Percentiles rank a stretch among this genome's conserved stretches.
Evolutionary conservation across 2,888 invertebrate genomes (phyloP).

Genomic region (Saturnia pavonia): DNA sequence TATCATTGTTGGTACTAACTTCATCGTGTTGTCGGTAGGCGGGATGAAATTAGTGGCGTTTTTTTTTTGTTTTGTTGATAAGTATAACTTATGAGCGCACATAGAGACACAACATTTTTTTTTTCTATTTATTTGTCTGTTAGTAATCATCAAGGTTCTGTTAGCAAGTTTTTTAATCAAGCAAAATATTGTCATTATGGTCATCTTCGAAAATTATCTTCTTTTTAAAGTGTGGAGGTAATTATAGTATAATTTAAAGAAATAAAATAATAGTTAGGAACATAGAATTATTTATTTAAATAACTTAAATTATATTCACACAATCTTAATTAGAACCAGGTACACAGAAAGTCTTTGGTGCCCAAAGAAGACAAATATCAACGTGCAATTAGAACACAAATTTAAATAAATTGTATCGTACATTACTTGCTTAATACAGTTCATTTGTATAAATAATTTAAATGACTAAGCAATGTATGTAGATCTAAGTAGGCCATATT

Average conservation of each 20-base stretch:
- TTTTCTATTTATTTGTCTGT: background rate
- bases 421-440: background rate
- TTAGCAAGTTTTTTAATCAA: background rate
- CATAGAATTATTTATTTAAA: slow-evolving; percentile 11
- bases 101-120: background rate
- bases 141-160: background rate
- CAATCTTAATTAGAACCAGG: slow-evolving; percentile 26
- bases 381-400: slow-evolving; percentile 12
- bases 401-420: background rate
- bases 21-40: too few relatives aligned
- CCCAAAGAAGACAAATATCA: slow-evolving; percentile 23
- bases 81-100: too few relatives aligned
- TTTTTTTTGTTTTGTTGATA: too few relatives aligned
- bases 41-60: too few relatives aligned
- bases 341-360: slow-evolving; percentile 32
- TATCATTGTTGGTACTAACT: too few relatives aligned
- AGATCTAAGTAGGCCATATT: background rate
- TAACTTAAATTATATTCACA: slow-evolving; percentile 19
- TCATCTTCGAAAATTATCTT: background rate
- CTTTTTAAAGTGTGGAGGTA: background rate
- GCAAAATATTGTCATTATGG: background rate
- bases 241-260: background rate
- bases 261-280: slow-evolving; percentile 14
- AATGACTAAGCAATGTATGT: background rate
- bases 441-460: slow-evolving; percentile 1